These are phyloP conservation scores for Temnopleurus reevesii DNA, from an alignment of 53 echinoderm and acorn worm species.

Conservation along the genomic window DNA sequence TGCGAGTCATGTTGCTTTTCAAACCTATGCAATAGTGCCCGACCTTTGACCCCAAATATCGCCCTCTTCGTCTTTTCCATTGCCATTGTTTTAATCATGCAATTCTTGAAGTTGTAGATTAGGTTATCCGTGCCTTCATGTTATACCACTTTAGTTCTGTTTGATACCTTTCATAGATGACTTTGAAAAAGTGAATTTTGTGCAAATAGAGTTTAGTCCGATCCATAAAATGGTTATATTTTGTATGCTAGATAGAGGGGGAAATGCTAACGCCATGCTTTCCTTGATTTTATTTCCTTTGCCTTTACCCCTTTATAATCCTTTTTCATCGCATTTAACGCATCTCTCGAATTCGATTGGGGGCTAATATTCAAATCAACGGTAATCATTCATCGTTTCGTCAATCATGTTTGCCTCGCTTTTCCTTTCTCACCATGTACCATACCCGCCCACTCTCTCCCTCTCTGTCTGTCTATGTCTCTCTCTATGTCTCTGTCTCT, in stretches of 20 bases:
- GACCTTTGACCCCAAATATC: background rate
- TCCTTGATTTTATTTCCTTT: background rate
- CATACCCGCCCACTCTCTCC: background rate
- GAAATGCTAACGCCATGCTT: background rate
- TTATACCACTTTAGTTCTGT: too few species aligned
- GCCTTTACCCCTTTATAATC: background rate
- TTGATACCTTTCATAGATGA: too few species aligned
- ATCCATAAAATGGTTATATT: background rate
- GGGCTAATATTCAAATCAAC: background rate
- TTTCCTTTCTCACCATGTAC: background rate
- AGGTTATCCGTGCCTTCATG: background rate
- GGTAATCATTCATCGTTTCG: background rate
- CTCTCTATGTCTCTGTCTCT: background rate
- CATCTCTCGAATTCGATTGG: background rate
- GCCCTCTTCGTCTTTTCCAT: background rate
- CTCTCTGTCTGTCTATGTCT: too few species aligned
- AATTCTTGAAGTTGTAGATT: background rate
- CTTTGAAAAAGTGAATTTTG: too few species aligned
- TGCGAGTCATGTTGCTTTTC: conserved; percentile 31
- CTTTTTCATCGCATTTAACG: background rate
- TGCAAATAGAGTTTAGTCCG: too few species aligned
- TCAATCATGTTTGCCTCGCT: background rate
- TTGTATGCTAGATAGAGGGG: background rate
- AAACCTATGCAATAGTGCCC: conserved; percentile 34
- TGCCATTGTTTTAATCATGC: background rate